A percentile compares a stretch with the other conserved stretches of the same genome.
Conservation (phyloP, 2,113 vertebrate genomes). For the Cyphomyrus discorhynchus region DNA sequence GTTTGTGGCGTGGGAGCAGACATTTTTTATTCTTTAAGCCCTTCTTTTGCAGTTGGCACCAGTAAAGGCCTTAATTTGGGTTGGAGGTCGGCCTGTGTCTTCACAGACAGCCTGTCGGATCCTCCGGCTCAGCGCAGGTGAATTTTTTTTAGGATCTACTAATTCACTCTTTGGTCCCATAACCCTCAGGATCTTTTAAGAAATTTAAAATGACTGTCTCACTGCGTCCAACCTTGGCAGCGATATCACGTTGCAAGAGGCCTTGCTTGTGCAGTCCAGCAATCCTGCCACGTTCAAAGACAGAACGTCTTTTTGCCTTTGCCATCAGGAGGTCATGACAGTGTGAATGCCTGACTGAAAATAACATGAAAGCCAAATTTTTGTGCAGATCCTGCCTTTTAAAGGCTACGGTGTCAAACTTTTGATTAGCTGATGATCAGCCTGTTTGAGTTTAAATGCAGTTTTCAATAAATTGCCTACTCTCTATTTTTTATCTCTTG, state of each 20-base stretch:
- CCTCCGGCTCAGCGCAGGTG: neutral
- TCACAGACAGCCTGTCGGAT: neutral
- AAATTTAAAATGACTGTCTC: neutral
- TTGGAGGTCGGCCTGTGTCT: neutral
- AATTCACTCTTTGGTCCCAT: neutral
- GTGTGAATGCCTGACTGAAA: no score
- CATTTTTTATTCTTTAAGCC: no score
- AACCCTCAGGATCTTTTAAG: conserved; percentile 9
- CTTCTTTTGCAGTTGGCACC: neutral
- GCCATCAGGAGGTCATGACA: no score
- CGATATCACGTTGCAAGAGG: neutral
- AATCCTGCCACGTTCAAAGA: no score
- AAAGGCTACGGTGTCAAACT: no score
- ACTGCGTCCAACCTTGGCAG: neutral
- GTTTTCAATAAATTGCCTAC: neutral
- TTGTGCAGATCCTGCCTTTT: no score
- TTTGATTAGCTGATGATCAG: no score
- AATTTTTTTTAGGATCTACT: neutral
- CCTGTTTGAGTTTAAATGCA: neutral
- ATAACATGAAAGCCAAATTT: no score
- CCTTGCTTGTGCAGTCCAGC: neutral
- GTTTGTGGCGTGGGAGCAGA: no score
- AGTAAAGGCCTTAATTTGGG: no score
- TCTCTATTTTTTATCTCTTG: no score
- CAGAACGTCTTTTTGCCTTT: no score